These are phyloP conservation scores for Polyodon spathula DNA, from an alignment of 2,113 vertebrate species.

Conservation along the genomic window DNA sequence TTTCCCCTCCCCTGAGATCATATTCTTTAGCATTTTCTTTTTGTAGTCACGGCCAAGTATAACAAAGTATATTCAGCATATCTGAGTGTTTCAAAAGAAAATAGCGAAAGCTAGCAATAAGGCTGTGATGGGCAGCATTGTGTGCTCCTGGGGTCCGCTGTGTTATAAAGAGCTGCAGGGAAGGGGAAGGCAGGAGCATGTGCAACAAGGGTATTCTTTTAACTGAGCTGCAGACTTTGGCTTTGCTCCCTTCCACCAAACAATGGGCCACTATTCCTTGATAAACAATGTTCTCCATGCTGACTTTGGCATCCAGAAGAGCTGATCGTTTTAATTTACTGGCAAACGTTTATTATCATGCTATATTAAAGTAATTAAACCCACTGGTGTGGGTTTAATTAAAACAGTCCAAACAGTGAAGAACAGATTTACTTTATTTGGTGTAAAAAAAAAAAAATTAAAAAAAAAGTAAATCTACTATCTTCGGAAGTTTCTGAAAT, in stretches of 20 bases:
- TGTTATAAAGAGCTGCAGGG: background rate
- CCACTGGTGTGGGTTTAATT: too few relatives aligned
- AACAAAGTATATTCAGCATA: conserved; percentile 13
- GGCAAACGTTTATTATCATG: too few relatives aligned
- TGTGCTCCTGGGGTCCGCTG: background rate
- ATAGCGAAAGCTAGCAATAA: too few relatives aligned
- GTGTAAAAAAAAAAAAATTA: too few relatives aligned
- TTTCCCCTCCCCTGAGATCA: background rate
- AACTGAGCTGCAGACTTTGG: background rate
- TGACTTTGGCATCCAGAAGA: background rate
- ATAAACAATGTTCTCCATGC: background rate
- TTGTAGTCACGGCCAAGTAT: background rate
- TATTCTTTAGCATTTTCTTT: background rate
- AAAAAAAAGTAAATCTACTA: too few relatives aligned
- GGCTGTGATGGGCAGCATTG: background rate
- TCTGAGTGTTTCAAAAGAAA: conserved; percentile 10
- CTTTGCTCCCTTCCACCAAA: background rate
- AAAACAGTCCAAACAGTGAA: too few relatives aligned
- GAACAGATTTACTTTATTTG: too few relatives aligned
- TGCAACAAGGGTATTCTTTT: background rate
- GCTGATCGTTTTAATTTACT: too few relatives aligned
- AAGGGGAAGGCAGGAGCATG: background rate
- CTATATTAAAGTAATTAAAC: too few relatives aligned
- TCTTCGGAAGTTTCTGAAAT: too few relatives aligned
- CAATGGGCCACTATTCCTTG: background rate